Percentiles rank a stretch among this genome's conserved stretches.
phyloP scores from a whole-genome alignment of 2,888 invertebrate genomes.

The Phyllotreta striolata region DNA sequence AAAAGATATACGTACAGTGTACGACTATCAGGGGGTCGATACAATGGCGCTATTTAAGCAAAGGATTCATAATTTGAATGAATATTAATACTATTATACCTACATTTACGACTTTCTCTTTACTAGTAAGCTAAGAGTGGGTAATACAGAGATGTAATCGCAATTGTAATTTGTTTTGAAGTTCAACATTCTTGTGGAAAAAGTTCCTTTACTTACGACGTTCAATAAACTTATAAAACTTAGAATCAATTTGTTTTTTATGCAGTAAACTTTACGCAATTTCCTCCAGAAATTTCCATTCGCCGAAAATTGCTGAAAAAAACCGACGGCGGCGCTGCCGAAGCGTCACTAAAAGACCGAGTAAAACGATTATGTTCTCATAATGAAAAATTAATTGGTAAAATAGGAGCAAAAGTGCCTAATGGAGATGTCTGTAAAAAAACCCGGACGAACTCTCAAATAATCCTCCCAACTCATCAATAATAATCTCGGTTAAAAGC shows the following conservation, averaged over 20 bases:
- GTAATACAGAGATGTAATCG: too few species aligned
- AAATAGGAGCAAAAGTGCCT: conserved; percentile 41
- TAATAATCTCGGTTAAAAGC: conserved; percentile 58
- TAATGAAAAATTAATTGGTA: conserved; percentile 46
- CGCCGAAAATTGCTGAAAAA: neutral
- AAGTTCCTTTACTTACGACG: too few species aligned
- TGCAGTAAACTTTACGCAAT: conserved; percentile 6
- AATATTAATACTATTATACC: too few species aligned
- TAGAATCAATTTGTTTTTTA: neutral
- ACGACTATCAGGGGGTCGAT: too few species aligned
- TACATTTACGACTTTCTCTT: too few species aligned
- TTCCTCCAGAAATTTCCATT: conserved; percentile 4
- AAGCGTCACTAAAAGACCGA: conserved; percentile 14
- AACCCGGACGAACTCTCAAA: conserved; percentile 42
- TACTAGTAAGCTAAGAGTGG: too few species aligned
- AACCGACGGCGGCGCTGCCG: neutral
- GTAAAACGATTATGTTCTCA: conserved; percentile 26
- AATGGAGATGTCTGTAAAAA: conserved; percentile 45
- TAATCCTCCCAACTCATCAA: conserved; percentile 54
- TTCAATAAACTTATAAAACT: neutral
- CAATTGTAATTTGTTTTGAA: too few species aligned
- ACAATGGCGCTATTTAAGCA: too few species aligned
- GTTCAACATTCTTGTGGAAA: too few species aligned
- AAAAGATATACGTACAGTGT: conserved; percentile 13
- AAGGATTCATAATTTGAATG: too few species aligned